Evolutionary conservation across 2,113 vertebrate species (phyloP).

Genomic region (Pleuronectes platessa): DNA sequence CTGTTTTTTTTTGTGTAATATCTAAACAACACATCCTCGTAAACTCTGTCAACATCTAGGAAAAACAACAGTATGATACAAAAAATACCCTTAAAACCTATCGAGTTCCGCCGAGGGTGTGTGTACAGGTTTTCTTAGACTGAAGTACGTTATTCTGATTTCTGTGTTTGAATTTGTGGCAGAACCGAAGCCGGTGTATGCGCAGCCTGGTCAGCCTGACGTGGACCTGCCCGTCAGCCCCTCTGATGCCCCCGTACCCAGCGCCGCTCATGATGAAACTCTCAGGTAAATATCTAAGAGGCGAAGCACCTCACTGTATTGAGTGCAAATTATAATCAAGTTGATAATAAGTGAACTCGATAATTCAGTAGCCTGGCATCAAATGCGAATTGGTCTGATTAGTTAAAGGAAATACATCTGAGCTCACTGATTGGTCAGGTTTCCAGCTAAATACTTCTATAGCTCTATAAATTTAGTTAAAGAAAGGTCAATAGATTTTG

Average conservation of each 20-base stretch:
- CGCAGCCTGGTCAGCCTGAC: constrained; percentile 96
- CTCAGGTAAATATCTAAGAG: constrained; percentile 84
- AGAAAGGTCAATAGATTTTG: neutral
- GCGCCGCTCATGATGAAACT: constrained; percentile 93
- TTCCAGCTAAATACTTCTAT: neutral
- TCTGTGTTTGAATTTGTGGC: constrained; percentile 42
- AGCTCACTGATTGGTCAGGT: neutral
- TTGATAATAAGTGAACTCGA: neutral
- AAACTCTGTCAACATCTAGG: no score
- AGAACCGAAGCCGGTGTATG: constrained; percentile 99
- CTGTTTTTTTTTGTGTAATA: no score
- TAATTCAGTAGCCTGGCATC: neutral
- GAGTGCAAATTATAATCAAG: neutral
- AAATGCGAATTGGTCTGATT: neutral
- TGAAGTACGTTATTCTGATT: neutral
- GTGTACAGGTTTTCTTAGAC: neutral
- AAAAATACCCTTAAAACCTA: neutral
- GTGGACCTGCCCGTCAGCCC: constrained; percentile 98
- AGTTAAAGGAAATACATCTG: neutral
- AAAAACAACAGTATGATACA: no score
- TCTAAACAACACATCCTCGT: no score
- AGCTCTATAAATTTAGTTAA: no score
- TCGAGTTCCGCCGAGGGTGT: neutral
- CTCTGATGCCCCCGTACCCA: constrained; percentile 93
- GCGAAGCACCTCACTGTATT: neutral